phyloP scores from a whole-genome alignment of 2,797 vertebrate genomes.

The Lemur catta region DNA sequence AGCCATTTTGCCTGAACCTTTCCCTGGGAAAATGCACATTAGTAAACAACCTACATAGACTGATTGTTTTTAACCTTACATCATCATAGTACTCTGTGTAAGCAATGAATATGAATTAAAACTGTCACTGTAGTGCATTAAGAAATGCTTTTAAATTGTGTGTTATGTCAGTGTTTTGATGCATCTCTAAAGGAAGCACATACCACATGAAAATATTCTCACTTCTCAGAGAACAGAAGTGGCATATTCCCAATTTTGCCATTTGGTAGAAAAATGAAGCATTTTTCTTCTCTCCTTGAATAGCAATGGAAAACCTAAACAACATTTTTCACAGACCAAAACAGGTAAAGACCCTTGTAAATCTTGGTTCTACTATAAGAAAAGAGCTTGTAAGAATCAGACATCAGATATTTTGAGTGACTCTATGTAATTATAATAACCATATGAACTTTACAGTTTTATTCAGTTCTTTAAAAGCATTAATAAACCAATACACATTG shows the following conservation, averaged over 20 bases:
- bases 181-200: background rate
- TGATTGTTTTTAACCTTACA: background rate
- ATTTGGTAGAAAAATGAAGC: constrained; percentile 24
- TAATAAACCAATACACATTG: background rate
- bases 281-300: constrained; percentile 34
- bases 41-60: background rate
- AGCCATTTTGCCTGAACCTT: background rate
- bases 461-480: background rate
- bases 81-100: background rate
- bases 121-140: background rate
- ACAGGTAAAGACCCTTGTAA: background rate
- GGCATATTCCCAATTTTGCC: constrained; percentile 13
- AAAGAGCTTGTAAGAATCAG: constrained; percentile 5
- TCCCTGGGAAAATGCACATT: background rate
- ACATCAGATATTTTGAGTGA: background rate
- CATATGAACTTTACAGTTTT: background rate
- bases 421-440: background rate
- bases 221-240: constrained; percentile 12
- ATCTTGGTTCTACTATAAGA: background rate
- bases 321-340: constrained; percentile 31
- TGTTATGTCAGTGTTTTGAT: constrained; percentile 22
- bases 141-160: background rate
- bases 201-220: background rate
- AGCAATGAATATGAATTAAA: constrained; percentile 9
- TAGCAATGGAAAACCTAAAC: background rate